Percentiles rank a stretch among this genome's conserved stretches.
Evolutionary conservation across 1,140 invertebrate species (phyloP).

Genomic region (Lamellibrachia luymesi): DNA sequence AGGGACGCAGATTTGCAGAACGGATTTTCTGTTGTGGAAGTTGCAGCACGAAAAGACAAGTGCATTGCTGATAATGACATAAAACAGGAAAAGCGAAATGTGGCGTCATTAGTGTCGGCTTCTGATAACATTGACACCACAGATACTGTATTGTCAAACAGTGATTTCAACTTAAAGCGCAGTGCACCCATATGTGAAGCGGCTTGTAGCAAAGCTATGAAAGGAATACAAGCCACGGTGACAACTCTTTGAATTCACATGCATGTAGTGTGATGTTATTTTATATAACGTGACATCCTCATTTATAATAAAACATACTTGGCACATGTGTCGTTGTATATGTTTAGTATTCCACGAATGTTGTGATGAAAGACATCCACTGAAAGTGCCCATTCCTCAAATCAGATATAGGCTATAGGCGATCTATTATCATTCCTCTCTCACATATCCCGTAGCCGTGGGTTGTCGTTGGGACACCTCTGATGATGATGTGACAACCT

Average conservation of each 20-base stretch:
- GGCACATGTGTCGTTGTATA: too few species aligned
- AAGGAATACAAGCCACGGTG: background rate
- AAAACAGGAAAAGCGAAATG: background rate
- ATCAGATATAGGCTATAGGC: too few species aligned
- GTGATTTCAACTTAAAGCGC: background rate
- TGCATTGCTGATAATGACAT: background rate
- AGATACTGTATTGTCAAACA: background rate
- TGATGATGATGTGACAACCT: too few species aligned
- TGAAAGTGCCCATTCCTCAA: too few species aligned
- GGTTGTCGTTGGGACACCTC: too few species aligned
- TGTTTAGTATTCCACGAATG: too few species aligned
- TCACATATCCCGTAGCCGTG: too few species aligned
- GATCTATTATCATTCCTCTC: too few species aligned
- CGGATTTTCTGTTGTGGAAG: background rate
- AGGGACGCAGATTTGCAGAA: background rate
- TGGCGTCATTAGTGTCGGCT: background rate
- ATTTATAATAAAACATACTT: too few species aligned
- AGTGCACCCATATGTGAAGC: background rate
- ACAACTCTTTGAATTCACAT: background rate
- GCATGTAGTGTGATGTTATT: too few species aligned
- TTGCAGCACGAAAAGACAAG: background rate
- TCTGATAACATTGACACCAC: background rate
- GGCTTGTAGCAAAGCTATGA: background rate
- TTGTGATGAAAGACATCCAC: too few species aligned
- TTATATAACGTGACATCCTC: too few species aligned